Base-by-base conservation (phyloP, 2,113 vertebrate genomes). In the Melanotaenia duboulayi region DNA sequence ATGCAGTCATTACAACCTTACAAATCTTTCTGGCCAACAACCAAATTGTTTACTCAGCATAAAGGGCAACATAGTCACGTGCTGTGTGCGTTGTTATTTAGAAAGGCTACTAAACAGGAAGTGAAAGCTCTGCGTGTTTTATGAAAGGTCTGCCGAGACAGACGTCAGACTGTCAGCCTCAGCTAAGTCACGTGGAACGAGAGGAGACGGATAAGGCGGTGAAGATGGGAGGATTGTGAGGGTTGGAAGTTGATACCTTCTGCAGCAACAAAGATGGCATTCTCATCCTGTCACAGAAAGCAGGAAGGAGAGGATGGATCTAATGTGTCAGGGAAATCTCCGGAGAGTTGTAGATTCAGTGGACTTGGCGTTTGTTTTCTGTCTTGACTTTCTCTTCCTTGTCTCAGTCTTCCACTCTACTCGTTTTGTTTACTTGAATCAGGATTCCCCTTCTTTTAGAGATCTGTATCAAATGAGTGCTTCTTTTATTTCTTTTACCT, bases 371-470 rank as follows among this genome's bases (percentile, higher is more conserved):
- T 87, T 81, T 87, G 84, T 86, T 83, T 85, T 69, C 77, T 78
- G 48, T 84, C 63, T 87, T 75, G 64, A 2, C 66, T 51, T 35
- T 65, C 63, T 51, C 32, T 65, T 24, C 49, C 63, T 74, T 74
- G 65, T 71, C 63, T 78, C 32, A 63, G 11, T 59, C 35, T 74
- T 39, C 4, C 25, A 2, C 71, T 64, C 64, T 50, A 56, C 54
- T 76, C 74, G 42, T 87, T 87, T 87, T 55, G 76, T 64, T 82
- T 85, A 64, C 83, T 81, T 78, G 69, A 78, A 83, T 90, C 89
- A 86, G 56, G 86, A 17, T 63, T 72, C 74, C 11, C 28, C 59
- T 59, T 55, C 12, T 70, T 11, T 60, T 39, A 39, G 54, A 49
- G 56, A 58, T 64, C 40, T 59, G 7, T 58, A 32, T 72, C 51